Evolutionary conservation across 2,797 vertebrate genomes (phyloP), one percentile per base, ranked within the genome.

Genomic region (Cyprinella venusta): DNA sequence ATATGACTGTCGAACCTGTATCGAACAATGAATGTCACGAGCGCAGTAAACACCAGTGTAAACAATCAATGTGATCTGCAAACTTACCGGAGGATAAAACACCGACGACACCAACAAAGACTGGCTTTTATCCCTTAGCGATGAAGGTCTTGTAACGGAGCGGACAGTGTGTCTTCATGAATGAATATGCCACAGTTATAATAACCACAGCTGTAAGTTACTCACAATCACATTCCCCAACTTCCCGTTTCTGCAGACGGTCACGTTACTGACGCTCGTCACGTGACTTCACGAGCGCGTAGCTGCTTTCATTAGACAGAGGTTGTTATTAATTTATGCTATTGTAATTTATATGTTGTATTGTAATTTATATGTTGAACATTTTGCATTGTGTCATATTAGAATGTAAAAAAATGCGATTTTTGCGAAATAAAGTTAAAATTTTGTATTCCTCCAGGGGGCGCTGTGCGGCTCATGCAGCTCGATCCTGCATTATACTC

Each of bases 181-280:
- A 64, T 8, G 69, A 50, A 52, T 48, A 15, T 15, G 13, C 13
- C 26, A 19, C 21, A 64, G 56, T 63, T 50, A 0, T 4, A n/a
- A n/a, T n/a, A n/a, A n/a, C n/a, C 45, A 5, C 38, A 64, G 69
- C 65, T 45, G 52, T 0, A 80, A 9, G 38, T 8, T 8, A 13
- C 54, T 19, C 30, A 18, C 42, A 74, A 81, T 52, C 70, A 65
- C 80, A 3, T 15, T 48, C 13, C 1, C 45, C 45, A 74, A 65
- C 80, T 81, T 81, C 80, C 80, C 9, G 70, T 74, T 81, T 64
- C 56, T 64, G 18, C 26, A 38, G 42, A 45, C 50, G 45, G 80
- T 65, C 80, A 81, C 68, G 68, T 81, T 24, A 81, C 68, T 61
- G 54, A 19, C 1, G 67, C 26, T 21, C 24, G 2, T 81, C 79